Evolutionary conservation across 1,140 invertebrate genomes (phyloP).

Genomic region (Drosophila tropicalis): DNA sequence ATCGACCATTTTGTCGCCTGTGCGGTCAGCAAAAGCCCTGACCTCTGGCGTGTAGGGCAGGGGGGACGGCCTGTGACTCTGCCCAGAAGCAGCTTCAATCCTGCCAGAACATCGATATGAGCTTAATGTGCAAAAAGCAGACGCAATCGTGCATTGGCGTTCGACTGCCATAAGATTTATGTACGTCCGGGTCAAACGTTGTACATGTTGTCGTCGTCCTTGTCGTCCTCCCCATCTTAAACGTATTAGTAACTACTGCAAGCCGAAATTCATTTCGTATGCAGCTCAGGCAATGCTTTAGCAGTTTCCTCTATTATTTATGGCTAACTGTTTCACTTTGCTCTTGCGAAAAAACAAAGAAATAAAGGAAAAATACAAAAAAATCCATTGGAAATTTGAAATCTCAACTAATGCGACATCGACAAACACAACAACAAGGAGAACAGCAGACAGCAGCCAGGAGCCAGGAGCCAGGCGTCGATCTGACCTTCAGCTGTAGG

Average conservation of each 20-base stretch:
- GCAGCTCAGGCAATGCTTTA: slow-evolving; percentile 73
- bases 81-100: slow-evolving; percentile 30
- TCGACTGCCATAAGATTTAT: slow-evolving; percentile 76
- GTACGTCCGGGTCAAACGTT: slow-evolving; percentile 66
- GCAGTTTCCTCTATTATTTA: slow-evolving; percentile 80
- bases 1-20: slow-evolving; percentile 64
- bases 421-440: slow-evolving; percentile 57
- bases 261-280: slow-evolving; percentile 67
- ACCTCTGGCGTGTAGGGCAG: neutral
- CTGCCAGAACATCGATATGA: slow-evolving; percentile 58
- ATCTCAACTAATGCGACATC: slow-evolving; percentile 75
- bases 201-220: slow-evolving; percentile 71
- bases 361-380: slow-evolving; percentile 24
- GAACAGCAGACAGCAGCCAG: slow-evolving; percentile 12
- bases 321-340: slow-evolving; percentile 63
- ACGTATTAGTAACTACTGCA: slow-evolving; percentile 70
- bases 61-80: no score
- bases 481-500: slow-evolving; percentile 61
- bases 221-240: slow-evolving; percentile 69
- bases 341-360: neutral
- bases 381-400: slow-evolving; percentile 69
- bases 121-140: slow-evolving; percentile 71
- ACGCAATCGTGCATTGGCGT: slow-evolving; percentile 54
- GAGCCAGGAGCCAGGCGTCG: slow-evolving; percentile 5
- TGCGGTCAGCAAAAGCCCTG: slow-evolving; percentile 38